Evolutionary conservation across 2,888 invertebrate species (phyloP).

Genomic region (Ferrisia virgata): DNA sequence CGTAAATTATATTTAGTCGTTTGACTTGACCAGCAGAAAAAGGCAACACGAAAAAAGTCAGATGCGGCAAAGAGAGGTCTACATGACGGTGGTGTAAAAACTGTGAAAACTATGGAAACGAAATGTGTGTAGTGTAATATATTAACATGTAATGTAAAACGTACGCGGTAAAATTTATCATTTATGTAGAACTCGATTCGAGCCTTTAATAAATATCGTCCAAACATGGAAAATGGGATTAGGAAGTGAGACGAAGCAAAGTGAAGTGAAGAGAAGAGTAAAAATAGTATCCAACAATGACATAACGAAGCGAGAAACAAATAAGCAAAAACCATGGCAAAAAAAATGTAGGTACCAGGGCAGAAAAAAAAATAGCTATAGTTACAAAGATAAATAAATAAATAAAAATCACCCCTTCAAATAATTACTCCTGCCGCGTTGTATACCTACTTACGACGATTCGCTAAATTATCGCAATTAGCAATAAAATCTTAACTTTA

Average conservation of each 20-base stretch:
- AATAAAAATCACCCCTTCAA: neutral
- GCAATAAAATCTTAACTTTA: conserved; percentile 28
- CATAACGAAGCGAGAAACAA: neutral
- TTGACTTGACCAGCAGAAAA: neutral
- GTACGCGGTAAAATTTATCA: neutral
- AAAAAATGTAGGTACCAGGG: neutral
- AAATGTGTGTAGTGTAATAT: neutral
- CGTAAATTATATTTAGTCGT: neutral
- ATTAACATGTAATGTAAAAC: too few species aligned
- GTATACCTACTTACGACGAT: too few species aligned
- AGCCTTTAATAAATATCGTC: neutral
- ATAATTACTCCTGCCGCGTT: neutral
- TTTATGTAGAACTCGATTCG: neutral
- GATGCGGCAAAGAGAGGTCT: neutral
- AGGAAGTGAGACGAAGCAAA: neutral
- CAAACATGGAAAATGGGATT: neutral
- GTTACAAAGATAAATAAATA: too few species aligned
- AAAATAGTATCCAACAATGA: neutral
- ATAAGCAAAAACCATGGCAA: neutral
- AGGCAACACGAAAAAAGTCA: too few species aligned
- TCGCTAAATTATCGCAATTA: conserved; percentile 18
- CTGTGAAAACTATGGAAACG: neutral
- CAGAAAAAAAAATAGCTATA: too few species aligned
- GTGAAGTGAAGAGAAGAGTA: neutral
- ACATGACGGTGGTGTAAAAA: neutral